Conservation (phyloP, 2,888 invertebrate species). For the Eristalinus sepulchralis region DNA sequence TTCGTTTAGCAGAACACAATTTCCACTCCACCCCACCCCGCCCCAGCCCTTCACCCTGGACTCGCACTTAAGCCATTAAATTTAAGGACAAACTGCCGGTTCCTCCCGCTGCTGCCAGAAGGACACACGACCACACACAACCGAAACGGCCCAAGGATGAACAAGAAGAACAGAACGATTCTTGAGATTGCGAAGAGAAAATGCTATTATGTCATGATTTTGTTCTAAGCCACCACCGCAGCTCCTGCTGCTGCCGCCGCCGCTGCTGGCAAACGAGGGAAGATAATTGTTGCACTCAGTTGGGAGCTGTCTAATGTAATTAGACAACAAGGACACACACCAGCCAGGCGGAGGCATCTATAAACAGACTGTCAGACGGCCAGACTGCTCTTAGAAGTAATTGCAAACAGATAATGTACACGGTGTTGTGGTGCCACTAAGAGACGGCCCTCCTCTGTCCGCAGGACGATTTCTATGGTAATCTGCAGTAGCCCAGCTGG, state of each 20-base stretch:
- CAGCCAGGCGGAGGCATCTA: conserved; percentile 28
- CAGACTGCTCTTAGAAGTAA: conserved; percentile 54
- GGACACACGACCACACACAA: neutral
- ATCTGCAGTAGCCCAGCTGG: neutral
- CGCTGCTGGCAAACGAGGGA: neutral
- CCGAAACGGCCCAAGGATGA: neutral
- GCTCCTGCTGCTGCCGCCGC: neutral
- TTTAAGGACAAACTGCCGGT: conserved; percentile 36
- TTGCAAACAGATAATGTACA: conserved; percentile 66
- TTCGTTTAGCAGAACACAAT: conserved; percentile 38
- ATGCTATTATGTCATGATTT: conserved; percentile 63
- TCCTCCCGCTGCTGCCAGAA: neutral
- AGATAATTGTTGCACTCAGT: conserved; percentile 63
- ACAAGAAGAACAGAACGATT: conserved; percentile 47
- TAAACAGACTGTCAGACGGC: neutral
- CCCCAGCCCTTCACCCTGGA: neutral
- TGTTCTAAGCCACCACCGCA: conserved; percentile 33
- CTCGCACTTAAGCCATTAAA: conserved; percentile 55
- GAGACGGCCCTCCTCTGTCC: neutral
- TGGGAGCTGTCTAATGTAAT: conserved; percentile 64
- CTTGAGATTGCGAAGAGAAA: conserved; percentile 58
- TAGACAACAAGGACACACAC: conserved; percentile 64
- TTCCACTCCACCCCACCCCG: neutral
- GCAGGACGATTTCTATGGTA: conserved; percentile 27
- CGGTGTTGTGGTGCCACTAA: conserved; percentile 33